Evolutionary conservation across 2,113 vertebrate genomes (phyloP), one percentile per base, ranked within the genome.

Genomic region (Ellobius talpinus): DNA sequence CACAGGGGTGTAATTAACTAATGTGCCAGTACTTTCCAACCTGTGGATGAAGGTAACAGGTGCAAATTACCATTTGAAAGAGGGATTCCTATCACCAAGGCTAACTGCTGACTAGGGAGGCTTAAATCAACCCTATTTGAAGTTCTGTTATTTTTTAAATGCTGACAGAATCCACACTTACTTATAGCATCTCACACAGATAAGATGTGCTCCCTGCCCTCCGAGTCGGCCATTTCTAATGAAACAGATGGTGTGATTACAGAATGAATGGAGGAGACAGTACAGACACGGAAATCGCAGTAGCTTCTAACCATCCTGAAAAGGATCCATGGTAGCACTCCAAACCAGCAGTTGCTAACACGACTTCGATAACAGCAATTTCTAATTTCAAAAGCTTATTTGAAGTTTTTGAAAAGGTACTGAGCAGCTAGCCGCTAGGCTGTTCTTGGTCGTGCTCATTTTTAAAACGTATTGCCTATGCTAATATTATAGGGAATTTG

Each of bases 51-150:
- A 96, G 96, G 95, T 97, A 97, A 97, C 97, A 98, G 97, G 98
- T 98, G 97, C 89, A 97, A 95, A 98, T 98, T 98, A 98, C 93
- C 97, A 98, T 97, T 96, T 96, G 97, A 98, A 98, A 97, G 97
- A 95, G 70, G 96, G 94, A 97, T 96, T 97, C 94, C 78, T 96
- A 93, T 92, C 95, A 88, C 87, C 45, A 85, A 95, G 72, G 76
- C 94, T 97, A 97, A 97, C 92, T 97, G 97, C 96, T 98, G 97
- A 98, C 91, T 93, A 90, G 96, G 55, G 94, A 97, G 55, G 39
- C 73, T 96, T 96, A 97, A 96, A 97, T 97, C 96, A 98, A 77
- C 87, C 61, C 68, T 76, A 91, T 95, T 97, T 97, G 97, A 98
- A 97, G 96, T 95, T 95, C 91, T 95, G 96, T 98, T 95, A 96